Evolutionary conservation across 2,113 vertebrate species (phyloP), one percentile per base, ranked within the genome.

Genomic region (Danionella cerebrum): DNA sequence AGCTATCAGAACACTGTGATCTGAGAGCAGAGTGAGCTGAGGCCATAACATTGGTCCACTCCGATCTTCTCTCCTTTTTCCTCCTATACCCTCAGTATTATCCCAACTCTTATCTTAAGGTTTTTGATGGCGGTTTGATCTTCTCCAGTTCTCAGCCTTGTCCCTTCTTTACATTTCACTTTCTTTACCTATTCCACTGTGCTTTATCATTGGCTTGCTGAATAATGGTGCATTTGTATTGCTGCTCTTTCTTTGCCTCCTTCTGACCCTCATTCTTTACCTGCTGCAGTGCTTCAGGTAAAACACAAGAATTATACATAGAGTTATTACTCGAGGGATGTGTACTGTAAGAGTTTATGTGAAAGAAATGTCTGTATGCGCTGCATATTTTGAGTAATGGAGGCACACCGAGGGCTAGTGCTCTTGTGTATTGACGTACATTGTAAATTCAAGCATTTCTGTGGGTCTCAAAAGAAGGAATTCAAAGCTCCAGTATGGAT

Each of bases 1-100:
- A 73, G 66, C 79, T 76, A 78, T 79, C 76, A 38, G 60, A 78
- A 70, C 71, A 67, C 76, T 81, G 73, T 80, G 82, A 85, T 84
- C 79, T 76, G 67, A 78, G 83, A 87, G 84, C 84, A 81, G 57
- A 64, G 65, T 54, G 68, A 71, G 74, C 72, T 73, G 47, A 41
- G 60, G 62, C 64, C 63, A 57, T 55, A 24, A 51, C 65, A 65
- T 75, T 66, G 60, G 70, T 62, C 73, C 75, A 74, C 65, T 39
- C 42, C 8, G 59, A 63, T 63, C 42, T 63, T 35, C 42, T 35
- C 18, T 48, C 42, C 42, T 63, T 31, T 18, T 58, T 60, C 72
- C 75, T 68, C 77, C 72, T 69, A n/a, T n/a, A n/a, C n/a, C n/a
- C n/a, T n/a, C n/a, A n/a, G n/a, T n/a, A n/a, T 38, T 60, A 35